phyloP scores from a whole-genome alignment of 2,797 vertebrate species.

The Myripristis murdjan region DNA sequence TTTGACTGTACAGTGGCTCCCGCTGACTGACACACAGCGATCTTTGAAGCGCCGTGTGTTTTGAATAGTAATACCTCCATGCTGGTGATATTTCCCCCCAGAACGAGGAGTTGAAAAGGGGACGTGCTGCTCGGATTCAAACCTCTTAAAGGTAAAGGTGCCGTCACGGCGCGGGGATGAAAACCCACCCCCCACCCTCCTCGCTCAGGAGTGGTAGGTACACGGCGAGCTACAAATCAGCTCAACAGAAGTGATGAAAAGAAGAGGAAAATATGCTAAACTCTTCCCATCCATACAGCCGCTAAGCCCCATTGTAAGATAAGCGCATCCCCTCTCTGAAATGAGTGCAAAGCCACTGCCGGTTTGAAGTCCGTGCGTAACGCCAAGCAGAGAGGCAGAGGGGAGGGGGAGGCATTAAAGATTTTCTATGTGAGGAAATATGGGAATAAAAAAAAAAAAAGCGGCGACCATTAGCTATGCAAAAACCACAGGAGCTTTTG shows the following conservation, averaged over 20 bases:
- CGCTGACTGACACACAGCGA: constrained; percentile 27
- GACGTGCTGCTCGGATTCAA: not conserved
- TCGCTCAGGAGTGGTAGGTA: not conserved
- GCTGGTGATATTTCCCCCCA: not conserved
- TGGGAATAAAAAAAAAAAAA: constrained; percentile 35
- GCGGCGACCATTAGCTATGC: constrained; percentile 40
- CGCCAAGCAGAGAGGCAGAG: constrained; percentile 9
- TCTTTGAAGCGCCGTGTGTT: constrained; percentile 1
- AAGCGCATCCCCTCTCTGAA: constrained; percentile 52
- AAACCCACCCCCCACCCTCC: too few relatives aligned
- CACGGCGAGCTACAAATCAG: constrained; percentile 21
- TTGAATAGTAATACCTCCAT: constrained; percentile 8
- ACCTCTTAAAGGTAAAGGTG: constrained; percentile 4
- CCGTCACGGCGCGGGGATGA: not conserved
- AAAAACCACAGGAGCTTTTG: constrained; percentile 45
- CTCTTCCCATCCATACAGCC: constrained; percentile 45
- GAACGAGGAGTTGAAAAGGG: not conserved
- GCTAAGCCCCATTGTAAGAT: constrained; percentile 56
- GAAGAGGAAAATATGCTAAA: constrained; percentile 51
- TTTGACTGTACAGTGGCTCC: constrained; percentile 22
- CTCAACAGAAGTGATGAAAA: constrained; percentile 26
- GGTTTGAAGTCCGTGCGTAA: constrained; percentile 41
- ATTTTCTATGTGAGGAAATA: constrained; percentile 27
- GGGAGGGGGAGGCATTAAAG: constrained; percentile 18
- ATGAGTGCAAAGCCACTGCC: constrained; percentile 46